A percentile compares a stretch with the other conserved stretches of the same genome.
Conservation (phyloP, 1,140 invertebrate species). For the Nautilus pompilius region DNA sequence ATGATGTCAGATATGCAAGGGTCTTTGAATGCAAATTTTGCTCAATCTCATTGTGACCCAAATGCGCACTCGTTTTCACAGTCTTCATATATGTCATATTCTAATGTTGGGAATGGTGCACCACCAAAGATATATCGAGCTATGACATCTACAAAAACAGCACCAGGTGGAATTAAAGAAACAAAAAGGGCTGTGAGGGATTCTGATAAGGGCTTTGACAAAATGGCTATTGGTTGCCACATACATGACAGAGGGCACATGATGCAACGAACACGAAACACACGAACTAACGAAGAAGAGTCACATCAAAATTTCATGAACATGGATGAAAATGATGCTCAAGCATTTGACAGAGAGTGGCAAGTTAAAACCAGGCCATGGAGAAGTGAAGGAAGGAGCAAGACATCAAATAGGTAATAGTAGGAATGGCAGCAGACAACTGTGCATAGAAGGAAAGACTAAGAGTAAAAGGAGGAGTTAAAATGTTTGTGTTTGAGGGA, state of each 20-base stretch:
- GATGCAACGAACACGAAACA: constrained; percentile 71
- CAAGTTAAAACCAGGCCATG: too few species aligned
- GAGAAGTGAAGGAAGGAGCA: too few species aligned
- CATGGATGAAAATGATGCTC: constrained; percentile 81
- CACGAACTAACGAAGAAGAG: constrained; percentile 77
- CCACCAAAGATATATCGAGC: constrained; percentile 65
- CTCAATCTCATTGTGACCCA: constrained; percentile 18
- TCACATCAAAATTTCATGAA: constrained; percentile 89
- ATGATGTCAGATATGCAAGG: constrained; percentile 32
- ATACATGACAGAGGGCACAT: constrained; percentile 86
- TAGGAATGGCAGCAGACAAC: too few species aligned
- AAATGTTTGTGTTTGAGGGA: too few species aligned
- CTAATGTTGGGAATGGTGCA: constrained; percentile 49
- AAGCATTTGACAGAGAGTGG: too few species aligned
- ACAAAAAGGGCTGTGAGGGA: constrained; percentile 81
- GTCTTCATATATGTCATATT: constrained; percentile 55
- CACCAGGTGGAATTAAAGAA: constrained; percentile 82
- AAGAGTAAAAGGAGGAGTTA: too few species aligned
- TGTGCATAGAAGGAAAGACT: too few species aligned
- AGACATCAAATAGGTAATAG: too few species aligned
- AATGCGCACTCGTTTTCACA: constrained; percentile 46
- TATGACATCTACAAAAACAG: constrained; percentile 74
- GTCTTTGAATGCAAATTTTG: constrained; percentile 13
- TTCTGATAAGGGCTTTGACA: constrained; percentile 77
- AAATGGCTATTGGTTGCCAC: constrained; percentile 89